Conservation (phyloP, 2,113 vertebrate species). For the Pseudorhombus dupliciocellatus region DNA sequence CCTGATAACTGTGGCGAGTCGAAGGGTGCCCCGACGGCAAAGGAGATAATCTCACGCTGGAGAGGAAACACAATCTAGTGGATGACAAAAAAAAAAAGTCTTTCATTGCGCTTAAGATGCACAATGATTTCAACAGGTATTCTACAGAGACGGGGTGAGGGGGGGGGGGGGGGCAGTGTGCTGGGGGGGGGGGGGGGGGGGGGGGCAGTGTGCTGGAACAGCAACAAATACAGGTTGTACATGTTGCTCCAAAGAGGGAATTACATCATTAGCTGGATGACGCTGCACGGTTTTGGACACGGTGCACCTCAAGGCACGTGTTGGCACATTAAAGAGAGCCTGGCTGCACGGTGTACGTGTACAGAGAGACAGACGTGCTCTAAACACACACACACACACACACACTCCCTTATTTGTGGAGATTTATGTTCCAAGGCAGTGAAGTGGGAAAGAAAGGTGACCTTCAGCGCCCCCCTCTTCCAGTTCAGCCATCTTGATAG, state of each 20-base stretch:
- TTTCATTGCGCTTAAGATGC: constrained; percentile 12
- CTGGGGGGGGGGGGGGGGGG: too few species aligned
- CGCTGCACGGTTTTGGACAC: constrained; percentile 43
- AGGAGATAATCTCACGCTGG: constrained; percentile 48
- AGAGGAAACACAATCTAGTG: constrained; percentile 38
- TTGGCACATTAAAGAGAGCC: constrained; percentile 58
- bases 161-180: too few species aligned
- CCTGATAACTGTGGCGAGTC: constrained; percentile 59
- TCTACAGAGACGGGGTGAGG: too few species aligned
- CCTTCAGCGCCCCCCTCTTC: constrained; percentile 40
- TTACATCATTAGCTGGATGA: constrained; percentile 56
- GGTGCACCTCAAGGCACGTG: constrained; percentile 42
- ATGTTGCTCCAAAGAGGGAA: constrained; percentile 36
- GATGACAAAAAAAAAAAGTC: constrained; percentile 7
- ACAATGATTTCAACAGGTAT: constrained; percentile 46
- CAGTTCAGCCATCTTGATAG: constrained; percentile 34
- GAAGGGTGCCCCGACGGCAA: constrained; percentile 54
- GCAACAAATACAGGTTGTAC: constrained; percentile 34
- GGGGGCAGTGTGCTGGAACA: too few species aligned
- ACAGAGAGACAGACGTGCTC: constrained; percentile 45
- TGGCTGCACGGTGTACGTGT: constrained; percentile 49
- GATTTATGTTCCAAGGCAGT: constrained; percentile 65
- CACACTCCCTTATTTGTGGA: constrained; percentile 42
- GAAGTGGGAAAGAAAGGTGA: constrained; percentile 55
- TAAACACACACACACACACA: constrained; percentile 47